Evolutionary conservation across 2,797 vertebrate genomes (phyloP), one percentile per base, ranked within the genome.

Genomic region (Clamator glandarius): DNA sequence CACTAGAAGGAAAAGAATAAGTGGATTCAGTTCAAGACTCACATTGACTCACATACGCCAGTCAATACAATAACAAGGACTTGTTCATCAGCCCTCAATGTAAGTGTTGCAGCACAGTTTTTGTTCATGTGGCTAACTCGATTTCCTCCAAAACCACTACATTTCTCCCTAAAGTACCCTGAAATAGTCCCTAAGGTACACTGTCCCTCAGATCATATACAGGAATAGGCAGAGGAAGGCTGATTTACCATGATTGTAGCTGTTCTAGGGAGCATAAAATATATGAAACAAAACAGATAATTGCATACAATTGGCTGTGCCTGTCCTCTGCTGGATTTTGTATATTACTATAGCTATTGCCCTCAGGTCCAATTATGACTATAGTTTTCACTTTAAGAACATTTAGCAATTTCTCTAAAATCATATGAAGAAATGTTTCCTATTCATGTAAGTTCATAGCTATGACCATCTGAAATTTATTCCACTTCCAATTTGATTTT

Each of bases 31-130:
- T n/a, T 78, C 42, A 86, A 48, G 26, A n/a, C 4, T 57, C 11
- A 46, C 13, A 68, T 36, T 67, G 54, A 25, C 28, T 57, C 13
- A 41, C 9, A n/a, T 16, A 23, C 41, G 8, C 9, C 46, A 19
- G 9, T 28, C 15, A 90, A 57, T 18, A 44, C 5, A 44, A 36
- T 16, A 8, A 7, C 16, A 79, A 63, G 26, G 8, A 12, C 11
- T 39, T 85, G 29, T 35, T 70, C 4, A 6, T 42, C 51, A 11
- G 9, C 31, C 5, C 13, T 51, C 4, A 6, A 46, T 17, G 12
- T 29, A 70, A 76, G 25, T 9, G 24, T 19, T 42, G 25, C 0
- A 0, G 3, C 16, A 52, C 10, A 79, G 15, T 8, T 63, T 63
- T 4, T 41, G 24, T 52, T 73, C 42, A 35, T 3, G 5, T 20